Base-by-base conservation (phyloP, 2,797 vertebrate genomes). In the Pteropus rufus region DNA sequence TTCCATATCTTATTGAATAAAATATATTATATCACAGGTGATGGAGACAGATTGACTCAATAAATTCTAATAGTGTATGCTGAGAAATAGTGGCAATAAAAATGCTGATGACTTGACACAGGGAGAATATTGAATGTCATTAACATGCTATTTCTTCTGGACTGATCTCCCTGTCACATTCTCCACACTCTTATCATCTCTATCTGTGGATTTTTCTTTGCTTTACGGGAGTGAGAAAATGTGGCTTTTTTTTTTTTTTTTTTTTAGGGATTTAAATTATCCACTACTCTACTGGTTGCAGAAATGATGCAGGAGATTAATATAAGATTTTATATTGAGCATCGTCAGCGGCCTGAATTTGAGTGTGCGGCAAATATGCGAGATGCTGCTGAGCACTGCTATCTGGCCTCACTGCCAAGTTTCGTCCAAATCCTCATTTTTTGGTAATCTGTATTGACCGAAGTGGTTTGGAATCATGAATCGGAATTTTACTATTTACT, bases 1-100 rank as follows among this genome's bases (percentile, higher is more conserved):
- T 98, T 98, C 97, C 73, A 86, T 98, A 98, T 98, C 98, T 98
- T 98, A 98, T 98, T 98, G 98, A 98, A 98, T 98, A 98, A 98
- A 98, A 98, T 98, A 97, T 98, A 98, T 98, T 98, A 98, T 98
- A 98, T 98, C 98, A 98, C 98, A 98, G 98, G 98, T 98, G 98
- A 99, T 99, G 97, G 98, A 98, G 98, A 98, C 98, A 98, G 98
- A 98, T 98, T 98, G 98, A 98, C 98, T 98, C 98, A 98, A 98
- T 99, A 98, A 99, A 98, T 98, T 98, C 98, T 98, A 98, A 98
- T 98, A 98, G 98, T 98, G 98, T 98, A 98, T 98, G 98, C 92
- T 77, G 98, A 98, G 98, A 97, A 98, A 98, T 98, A 98, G 98
- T 97, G 95, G 98, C 97, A 98, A 99, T 98, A 98, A 99, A 99